Evolutionary conservation across 1,140 invertebrate species (phyloP).

Genomic region (Hypsibius dujardini): DNA sequence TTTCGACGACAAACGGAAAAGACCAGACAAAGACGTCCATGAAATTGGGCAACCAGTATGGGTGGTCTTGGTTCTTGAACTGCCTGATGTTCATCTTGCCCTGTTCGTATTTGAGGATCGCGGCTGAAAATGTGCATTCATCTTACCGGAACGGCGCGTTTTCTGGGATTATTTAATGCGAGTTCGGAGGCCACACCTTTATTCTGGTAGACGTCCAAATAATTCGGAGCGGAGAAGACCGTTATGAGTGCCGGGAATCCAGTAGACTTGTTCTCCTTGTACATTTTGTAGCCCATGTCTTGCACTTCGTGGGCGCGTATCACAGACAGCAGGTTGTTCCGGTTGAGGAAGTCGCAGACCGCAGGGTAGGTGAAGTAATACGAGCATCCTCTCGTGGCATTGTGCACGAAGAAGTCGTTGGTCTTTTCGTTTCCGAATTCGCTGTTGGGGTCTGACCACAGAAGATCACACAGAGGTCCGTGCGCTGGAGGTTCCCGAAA

Average conservation of each 20-base stretch:
- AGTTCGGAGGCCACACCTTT: constrained; percentile 45
- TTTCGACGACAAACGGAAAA: constrained; percentile 97
- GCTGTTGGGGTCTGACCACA: constrained; percentile 96
- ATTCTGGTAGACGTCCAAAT: constrained; percentile 99
- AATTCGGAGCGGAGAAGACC: constrained; percentile 99
- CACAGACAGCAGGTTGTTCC: constrained; percentile 98
- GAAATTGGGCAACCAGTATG: constrained; percentile 99
- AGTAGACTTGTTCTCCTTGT: constrained; percentile 98
- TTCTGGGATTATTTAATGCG: too few relatives aligned
- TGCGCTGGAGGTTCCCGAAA: constrained; percentile 99
- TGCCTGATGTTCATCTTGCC: constrained; percentile 99
- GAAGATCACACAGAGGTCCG: constrained; percentile 97
- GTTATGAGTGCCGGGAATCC: constrained; percentile 99
- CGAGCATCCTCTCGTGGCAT: constrained; percentile 98
- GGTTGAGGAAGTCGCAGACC: constrained; percentile 99
- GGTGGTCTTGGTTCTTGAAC: constrained; percentile 99
- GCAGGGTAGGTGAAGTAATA: constrained; percentile 99
- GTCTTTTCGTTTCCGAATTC: constrained; percentile 99
- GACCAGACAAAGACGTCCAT: constrained; percentile 99
- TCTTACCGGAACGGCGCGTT: too few relatives aligned
- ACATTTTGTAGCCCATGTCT: constrained; percentile 99
- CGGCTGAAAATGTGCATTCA: constrained; percentile 45
- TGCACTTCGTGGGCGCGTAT: constrained; percentile 99
- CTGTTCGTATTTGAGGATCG: constrained; percentile 99
- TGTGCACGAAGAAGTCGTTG: constrained; percentile 98